These are phyloP conservation scores for Nannoperca australis DNA, from an alignment of 2,797 vertebrate genomes.

Conservation along the genomic window DNA sequence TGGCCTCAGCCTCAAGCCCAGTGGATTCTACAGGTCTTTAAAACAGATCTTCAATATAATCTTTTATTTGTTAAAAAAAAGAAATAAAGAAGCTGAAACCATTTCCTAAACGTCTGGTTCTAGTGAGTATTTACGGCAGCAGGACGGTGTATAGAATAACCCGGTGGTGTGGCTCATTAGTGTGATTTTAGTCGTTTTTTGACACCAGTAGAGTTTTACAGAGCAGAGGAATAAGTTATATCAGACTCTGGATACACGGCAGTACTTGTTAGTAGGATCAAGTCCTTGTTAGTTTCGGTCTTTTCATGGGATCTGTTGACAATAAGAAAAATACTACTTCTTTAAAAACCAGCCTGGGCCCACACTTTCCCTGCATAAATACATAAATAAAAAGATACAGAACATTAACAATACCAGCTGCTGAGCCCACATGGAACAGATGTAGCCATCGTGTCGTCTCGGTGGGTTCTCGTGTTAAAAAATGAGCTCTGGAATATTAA, in stretches of 20 bases:
- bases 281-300: neutral
- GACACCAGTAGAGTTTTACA: neutral
- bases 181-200: neutral
- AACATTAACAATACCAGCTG: slow-evolving; percentile 27
- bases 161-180: neutral
- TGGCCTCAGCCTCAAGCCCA: neutral
- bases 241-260: neutral
- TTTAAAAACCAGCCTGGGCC: slow-evolving; percentile 5
- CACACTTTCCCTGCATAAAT: slow-evolving; percentile 1
- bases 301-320: neutral
- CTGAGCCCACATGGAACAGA: slow-evolving; percentile 22
- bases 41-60: neutral
- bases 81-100: too few species aligned
- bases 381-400: slow-evolving; percentile 4
- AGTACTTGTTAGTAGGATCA: neutral
- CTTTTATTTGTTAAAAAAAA: neutral
- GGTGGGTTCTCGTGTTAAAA: neutral
- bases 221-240: neutral
- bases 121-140: neutral
- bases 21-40: neutral
- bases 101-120: too few species aligned
- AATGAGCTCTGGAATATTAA: slow-evolving; percentile 6
- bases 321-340: neutral
- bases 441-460: slow-evolving; percentile 9
- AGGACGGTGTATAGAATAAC: too few species aligned